Conservation (phyloP, 1,140 invertebrate genomes). For the Drosophila triauraria region DNA sequence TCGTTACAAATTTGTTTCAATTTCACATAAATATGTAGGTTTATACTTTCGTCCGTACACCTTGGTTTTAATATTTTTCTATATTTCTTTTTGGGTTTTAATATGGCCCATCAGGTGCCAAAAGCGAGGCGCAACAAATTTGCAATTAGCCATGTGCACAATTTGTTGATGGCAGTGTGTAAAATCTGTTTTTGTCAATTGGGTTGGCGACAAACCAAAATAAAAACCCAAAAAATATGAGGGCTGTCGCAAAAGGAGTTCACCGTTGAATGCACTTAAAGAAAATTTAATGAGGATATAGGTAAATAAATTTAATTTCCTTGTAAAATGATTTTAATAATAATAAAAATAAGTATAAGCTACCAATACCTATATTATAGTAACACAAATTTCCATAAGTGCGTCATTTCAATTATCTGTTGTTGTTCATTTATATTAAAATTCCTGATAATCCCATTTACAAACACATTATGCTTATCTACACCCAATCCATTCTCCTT, state of each 20-base stretch:
- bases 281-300: not conserved
- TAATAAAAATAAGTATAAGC: not conserved
- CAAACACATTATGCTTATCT: conserved; percentile 41
- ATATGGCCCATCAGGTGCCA: conserved; percentile 80
- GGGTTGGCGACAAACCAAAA: conserved; percentile 36
- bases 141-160: conserved; percentile 75
- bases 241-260: conserved; percentile 14
- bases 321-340: not conserved
- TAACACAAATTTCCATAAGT: not conserved
- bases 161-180: conserved; percentile 56
- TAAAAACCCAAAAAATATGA: not conserved
- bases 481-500: conserved; percentile 13
- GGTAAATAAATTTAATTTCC: not conserved
- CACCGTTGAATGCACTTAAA: not conserved
- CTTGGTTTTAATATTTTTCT: conserved; percentile 31
- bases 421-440: not conserved
- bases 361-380: too few relatives aligned
- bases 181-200: conserved; percentile 46
- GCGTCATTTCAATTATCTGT: not conserved
- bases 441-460: conserved; percentile 11
- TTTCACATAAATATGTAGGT: conserved; percentile 56
- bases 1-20: conserved; percentile 74
- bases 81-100: conserved; percentile 47
- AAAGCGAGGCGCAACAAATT: conserved; percentile 76
- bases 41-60: not conserved